Evolutionary conservation across 2,888 invertebrate genomes (phyloP), one percentile per base, ranked within the genome.

Genomic region (Barypeithes pellucidus): DNA sequence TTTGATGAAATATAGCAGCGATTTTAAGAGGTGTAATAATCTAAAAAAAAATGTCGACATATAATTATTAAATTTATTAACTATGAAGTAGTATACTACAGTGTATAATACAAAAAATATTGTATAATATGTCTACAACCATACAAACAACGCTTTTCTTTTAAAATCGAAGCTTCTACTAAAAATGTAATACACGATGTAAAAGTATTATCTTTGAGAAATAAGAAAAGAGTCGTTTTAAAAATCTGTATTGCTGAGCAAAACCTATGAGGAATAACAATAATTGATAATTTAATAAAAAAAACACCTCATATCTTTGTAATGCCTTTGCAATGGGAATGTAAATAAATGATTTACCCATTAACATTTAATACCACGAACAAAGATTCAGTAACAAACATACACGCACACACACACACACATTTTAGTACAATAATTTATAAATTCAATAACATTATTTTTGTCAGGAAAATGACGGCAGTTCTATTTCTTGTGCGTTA

Each of bases 71-170:
- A 76, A 76, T 79, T 78, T 77, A 78, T 77, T 78, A 76, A 79
- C 78, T 78, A 75, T 73, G 77, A 76, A 57, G 72, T 54, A 69
- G 39, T 76, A 76, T 73, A 67, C 80, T 80, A 80, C 76, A 80
- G 84, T 84, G 84, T 85, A 85, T 85, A 82, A 84, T 84, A 85
- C 85, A 85, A 85, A 85, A 85, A 84, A 84, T 84, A 85, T 84
- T 80, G 81, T 81, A 73, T 81, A 81, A 81, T 80, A 80, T 80
- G 79, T 80, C 78, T 81, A 80, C 78, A 80, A 80, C 77, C 80
- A 79, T 82, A 84, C 82, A 84, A 84, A 84, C 84, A 84, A 84
- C 82, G 80, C 80, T 79, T 79, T 78, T 80, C 65, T 77, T 75
- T 73, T 73, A 67, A 67, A 72, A 16, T 4, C 4, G 24, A 62